Percentiles rank a stretch among this genome's conserved stretches.
phyloP scores from a whole-genome alignment of 2,113 vertebrate genomes.

The Psittacara wagleri region DNA sequence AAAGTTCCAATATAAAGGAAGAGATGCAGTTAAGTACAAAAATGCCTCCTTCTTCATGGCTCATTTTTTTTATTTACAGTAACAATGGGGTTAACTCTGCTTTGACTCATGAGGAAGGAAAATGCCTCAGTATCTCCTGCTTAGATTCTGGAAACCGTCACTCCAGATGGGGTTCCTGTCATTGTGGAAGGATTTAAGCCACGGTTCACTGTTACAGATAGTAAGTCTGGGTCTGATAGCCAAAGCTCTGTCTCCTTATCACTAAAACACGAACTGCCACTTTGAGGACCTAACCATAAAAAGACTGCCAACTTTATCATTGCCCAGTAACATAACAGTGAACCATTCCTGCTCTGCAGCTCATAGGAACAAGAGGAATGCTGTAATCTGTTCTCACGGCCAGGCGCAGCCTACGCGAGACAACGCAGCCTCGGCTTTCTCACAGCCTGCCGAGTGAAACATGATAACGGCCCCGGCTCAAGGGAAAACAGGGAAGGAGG shows the following conservation, averaged over 20 bases:
- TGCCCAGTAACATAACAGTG: slow-evolving; percentile 26
- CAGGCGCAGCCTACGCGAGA: slow-evolving; percentile 58
- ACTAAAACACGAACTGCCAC: slow-evolving; percentile 50
- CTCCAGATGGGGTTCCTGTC: slow-evolving; percentile 67
- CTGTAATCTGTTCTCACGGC: slow-evolving; percentile 76
- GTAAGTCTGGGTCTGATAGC: slow-evolving; percentile 33
- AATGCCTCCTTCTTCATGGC: background rate
- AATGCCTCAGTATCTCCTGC: slow-evolving; percentile 39
- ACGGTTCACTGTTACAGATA: slow-evolving; percentile 63
- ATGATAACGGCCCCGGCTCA: slow-evolving; percentile 52
- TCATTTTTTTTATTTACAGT: background rate
- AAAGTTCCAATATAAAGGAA: background rate
- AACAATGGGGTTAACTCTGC: slow-evolving; percentile 56
- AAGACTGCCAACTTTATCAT: slow-evolving; percentile 70
- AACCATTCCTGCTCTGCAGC: slow-evolving; percentile 27
- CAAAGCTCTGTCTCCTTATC: slow-evolving; percentile 75
- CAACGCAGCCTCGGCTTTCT: slow-evolving; percentile 67
- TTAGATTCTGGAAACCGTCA: slow-evolving; percentile 70
- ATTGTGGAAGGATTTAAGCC: slow-evolving; percentile 54
- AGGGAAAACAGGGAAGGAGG: slow-evolving; percentile 3
- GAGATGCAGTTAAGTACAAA: slow-evolving; percentile 1
- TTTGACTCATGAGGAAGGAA: slow-evolving; percentile 54
- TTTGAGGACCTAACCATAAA: slow-evolving; percentile 72
- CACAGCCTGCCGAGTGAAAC: slow-evolving; percentile 41
- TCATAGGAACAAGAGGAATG: slow-evolving; percentile 74